Evolutionary conservation across 2,113 vertebrate genomes (phyloP).

Genomic region (Embiotoca jacksoni): DNA sequence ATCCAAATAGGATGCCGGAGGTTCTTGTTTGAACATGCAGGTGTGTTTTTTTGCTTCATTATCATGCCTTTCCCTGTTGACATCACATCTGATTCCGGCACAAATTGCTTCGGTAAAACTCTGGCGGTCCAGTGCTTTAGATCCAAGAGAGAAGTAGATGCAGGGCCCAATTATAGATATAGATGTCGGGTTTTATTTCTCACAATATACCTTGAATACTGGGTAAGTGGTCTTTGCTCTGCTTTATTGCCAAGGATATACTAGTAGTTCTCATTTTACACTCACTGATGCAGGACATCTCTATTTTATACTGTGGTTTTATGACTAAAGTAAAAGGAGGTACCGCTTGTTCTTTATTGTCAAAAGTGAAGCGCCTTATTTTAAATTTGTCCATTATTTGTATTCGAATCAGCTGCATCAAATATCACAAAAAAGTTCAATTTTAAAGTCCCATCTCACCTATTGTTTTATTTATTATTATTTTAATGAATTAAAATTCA

Average conservation of each 20-base stretch:
- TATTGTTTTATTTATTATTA: no score
- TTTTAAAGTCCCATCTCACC: slow-evolving; percentile 23
- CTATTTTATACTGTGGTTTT: slow-evolving; percentile 1
- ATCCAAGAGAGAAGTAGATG: slow-evolving; percentile 31
- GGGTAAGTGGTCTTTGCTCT: slow-evolving; percentile 26
- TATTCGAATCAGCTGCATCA: slow-evolving; percentile 29
- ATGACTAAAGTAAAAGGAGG: not conserved
- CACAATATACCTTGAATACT: slow-evolving; percentile 28
- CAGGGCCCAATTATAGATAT: slow-evolving; percentile 42
- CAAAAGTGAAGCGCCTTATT: not conserved
- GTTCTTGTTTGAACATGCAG: slow-evolving; percentile 45
- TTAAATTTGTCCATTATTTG: slow-evolving; percentile 7
- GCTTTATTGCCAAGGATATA: slow-evolving; percentile 18
- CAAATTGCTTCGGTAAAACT: slow-evolving; percentile 45
- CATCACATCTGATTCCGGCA: slow-evolving; percentile 44
- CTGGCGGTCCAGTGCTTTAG: slow-evolving; percentile 21
- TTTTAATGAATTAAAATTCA: no score
- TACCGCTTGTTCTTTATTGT: not conserved
- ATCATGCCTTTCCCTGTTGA: slow-evolving; percentile 42
- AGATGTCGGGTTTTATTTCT: slow-evolving; percentile 50
- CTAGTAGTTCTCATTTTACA: slow-evolving; percentile 1
- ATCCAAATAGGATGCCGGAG: not conserved
- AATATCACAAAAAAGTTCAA: slow-evolving; percentile 20
- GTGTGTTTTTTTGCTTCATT: slow-evolving; percentile 47
- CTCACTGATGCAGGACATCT: not conserved